Evolutionary conservation across 92 coral and sea anemone species (phyloP), one percentile per base, ranked within the genome.

Genomic region (Montipora capitata): DNA sequence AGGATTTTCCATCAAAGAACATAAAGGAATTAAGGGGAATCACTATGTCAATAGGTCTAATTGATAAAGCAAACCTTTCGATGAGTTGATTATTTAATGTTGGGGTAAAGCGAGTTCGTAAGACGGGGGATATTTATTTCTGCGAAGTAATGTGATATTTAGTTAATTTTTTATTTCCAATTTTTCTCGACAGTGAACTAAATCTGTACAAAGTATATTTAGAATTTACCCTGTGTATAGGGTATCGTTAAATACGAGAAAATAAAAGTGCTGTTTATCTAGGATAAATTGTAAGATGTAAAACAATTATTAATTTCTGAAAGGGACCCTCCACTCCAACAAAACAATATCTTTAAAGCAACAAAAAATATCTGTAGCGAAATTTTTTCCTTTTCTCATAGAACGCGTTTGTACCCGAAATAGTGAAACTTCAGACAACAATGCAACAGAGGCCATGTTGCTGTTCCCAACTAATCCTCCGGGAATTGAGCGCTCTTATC

Each of bases 91-190:
- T 39, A 48, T 68, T 80, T 67, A 65, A 51, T 68, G 52, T 66
- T 38, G 35, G 12, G 13, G 14, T 12, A 49, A 27, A 44, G 16
- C 18, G 2, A 12, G 48, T 79, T 48, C 39, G 20, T 80, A 7
- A 11, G 17, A 35, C 8, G 49, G 52, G 51, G 27, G 5, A 48
- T 80, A 80, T 80, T 80, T 80, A 80, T 80, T 80, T 68, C 76
- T 5, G 9, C 54, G 85, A 68, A 68, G 51, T 68, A 80, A 45
- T 51, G 75, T 80, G 68, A 80, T 13, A 51, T 13, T 51, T 51
- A 38, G 76, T 66, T 66, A 17, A 20, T 5, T 68, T 68, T 39
- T 80, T 68, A 51, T 68, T 68, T 68, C 9, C 38, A 39, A 38
- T 14, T 49, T 68, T 42, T n/a, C 15, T 10, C 48, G 62, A 48